These are phyloP conservation scores for Periphyllus acericola DNA, from an alignment of 2,888 invertebrate species.

Conservation along the genomic window DNA sequence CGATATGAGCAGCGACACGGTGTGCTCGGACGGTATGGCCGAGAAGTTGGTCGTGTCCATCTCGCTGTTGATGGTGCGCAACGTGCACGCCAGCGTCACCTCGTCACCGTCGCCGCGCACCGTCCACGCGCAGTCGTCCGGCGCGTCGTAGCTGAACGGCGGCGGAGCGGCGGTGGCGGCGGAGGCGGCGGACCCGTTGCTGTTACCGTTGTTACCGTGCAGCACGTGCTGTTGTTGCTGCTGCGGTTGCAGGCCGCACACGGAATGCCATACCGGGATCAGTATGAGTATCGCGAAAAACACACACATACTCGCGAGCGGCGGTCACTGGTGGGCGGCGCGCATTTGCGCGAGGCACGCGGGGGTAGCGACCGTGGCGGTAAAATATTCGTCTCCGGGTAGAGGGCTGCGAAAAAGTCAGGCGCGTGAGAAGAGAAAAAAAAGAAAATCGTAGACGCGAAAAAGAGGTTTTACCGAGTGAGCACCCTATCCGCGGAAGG, in stretches of 20 bases:
- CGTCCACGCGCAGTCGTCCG: conserved; percentile 74
- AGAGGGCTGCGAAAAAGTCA: not conserved
- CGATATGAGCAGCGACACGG: conserved; percentile 79
- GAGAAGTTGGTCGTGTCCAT: conserved; percentile 80
- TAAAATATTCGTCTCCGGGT: no score
- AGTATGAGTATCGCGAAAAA: conserved; percentile 26
- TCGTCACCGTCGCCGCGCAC: conserved; percentile 75
- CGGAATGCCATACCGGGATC: conserved; percentile 11
- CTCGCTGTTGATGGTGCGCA: conserved; percentile 86
- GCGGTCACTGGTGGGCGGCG: not conserved
- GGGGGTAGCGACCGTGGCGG: not conserved
- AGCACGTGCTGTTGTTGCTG: conserved; percentile 15
- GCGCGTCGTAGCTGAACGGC: conserved; percentile 69
- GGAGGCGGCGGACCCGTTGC: conserved; percentile 67
- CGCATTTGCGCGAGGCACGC: not conserved
- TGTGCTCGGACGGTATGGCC: conserved; percentile 84
- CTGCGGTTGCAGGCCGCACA: conserved; percentile 44
- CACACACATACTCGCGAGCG: conserved; percentile 13
- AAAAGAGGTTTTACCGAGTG: no score
- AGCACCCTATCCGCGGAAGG: no score
- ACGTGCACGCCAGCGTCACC: conserved; percentile 81
- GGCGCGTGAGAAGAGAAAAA: not conserved
- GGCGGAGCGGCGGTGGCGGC: conserved; percentile 66
- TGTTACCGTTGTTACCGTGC: not conserved
- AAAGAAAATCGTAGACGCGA: not conserved